Base-by-base conservation (phyloP, 2,888 invertebrate species). In the Meta bourneti region DNA sequence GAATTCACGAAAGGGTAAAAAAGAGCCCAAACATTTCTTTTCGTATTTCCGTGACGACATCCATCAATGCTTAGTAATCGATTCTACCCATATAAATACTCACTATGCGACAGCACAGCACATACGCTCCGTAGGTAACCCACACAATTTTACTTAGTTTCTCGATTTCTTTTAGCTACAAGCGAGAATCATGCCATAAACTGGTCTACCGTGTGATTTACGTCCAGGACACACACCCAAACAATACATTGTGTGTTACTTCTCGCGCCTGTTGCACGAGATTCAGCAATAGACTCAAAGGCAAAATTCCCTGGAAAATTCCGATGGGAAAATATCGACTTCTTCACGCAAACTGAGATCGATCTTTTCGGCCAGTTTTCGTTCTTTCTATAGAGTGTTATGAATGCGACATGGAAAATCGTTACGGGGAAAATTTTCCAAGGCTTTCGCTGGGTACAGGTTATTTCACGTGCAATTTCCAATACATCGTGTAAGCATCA, bases 401-500 rank as follows among this genome's bases (percentile, higher is more conserved):
- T 78, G 85, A 78, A 86, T 77, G 85, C 51, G 88, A 88, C 88
- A 69, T 69, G 80, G 74, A 61, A 88, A 88, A 88, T 88, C 88
- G 88, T 88, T 88, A 88, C 20, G n/a, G 19, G 34, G 81, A n/a
- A n/a, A n/a, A 19, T 48, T 20, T 20, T 20, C 34, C 13, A 49
- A 52, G 19, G 70, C 20, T 34, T n/a, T 61, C 20, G n/a, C 61
- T 49, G n/a, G 34, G 20, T 34, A 69, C 49, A 48, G 74, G 72
- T 89, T 90, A 84, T 90, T 90, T 90, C 79, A 79, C 89, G 89
- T 72, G 34, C 84, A 71, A 90, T 90, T 90, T 90, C 83, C 89
- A 83, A 90, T 90, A 90, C 79, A 83, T 90, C 83, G 78, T 90
- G 89, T 84, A 90, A 90, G 89, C 89, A 84, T 90, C 89, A 90